Conservation (phyloP, 1,140 invertebrate species). For the Temnothorax nylanderi region DNA sequence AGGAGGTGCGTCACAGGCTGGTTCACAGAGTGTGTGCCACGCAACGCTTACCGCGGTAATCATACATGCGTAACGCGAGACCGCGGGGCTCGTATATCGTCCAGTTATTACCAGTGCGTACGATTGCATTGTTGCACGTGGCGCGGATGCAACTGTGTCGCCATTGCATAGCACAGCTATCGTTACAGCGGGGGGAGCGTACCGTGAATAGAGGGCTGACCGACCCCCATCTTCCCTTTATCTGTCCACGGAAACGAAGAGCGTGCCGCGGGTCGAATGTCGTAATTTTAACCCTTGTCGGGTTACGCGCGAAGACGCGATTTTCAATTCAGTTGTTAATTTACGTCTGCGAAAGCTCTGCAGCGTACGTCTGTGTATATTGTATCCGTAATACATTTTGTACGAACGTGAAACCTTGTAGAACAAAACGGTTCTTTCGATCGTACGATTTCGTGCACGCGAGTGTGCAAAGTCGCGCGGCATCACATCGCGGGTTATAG, state of each 20-base stretch:
- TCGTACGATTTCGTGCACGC: conserved; percentile 40
- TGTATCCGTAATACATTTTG: conserved; percentile 11
- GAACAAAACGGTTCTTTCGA: conserved; percentile 7
- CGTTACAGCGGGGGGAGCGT: neutral
- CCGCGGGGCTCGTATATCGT: conserved; percentile 59
- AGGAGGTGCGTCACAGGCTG: conserved; percentile 48
- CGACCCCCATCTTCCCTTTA: neutral
- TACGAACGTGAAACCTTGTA: neutral
- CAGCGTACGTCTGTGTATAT: neutral
- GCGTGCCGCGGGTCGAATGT: conserved; percentile 2
- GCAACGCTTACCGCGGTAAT: conserved; percentile 68
- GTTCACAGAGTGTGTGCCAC: conserved; percentile 53
- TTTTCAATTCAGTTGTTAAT: neutral
- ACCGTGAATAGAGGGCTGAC: neutral
- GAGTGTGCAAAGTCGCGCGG: conserved; percentile 21
- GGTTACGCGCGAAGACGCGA: neutral
- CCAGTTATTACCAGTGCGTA: conserved; percentile 67
- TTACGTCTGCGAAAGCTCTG: neutral
- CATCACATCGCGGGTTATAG: conserved; percentile 11
- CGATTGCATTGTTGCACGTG: conserved; percentile 50
- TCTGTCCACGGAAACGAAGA: neutral
- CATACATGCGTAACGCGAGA: conserved; percentile 69
- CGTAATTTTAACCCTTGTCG: conserved; percentile 9
- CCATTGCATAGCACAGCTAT: neutral
- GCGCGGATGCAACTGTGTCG: conserved; percentile 53